Evolutionary conservation across 2,888 invertebrate species (phyloP), one percentile per base, ranked within the genome.

Genomic region (Ichneumoninae sp.): DNA sequence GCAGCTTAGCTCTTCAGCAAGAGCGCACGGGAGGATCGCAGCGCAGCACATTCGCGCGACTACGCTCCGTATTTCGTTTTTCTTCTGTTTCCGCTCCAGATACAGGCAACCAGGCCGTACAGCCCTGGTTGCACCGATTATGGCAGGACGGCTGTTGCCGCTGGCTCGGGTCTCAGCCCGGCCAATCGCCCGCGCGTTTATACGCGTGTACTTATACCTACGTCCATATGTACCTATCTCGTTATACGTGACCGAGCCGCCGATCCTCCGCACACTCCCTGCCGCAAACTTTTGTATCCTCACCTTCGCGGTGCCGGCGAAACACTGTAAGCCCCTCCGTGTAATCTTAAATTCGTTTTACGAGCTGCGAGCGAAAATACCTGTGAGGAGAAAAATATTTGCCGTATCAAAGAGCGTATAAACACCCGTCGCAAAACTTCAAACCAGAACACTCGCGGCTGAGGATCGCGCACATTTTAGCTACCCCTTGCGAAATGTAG

Each of bases 61-160:
- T 19, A 22, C 54, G 33, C 66, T 74, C 80, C 79, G 85, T 86
- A 81, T 91, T 90, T 91, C 88, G 90, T 92, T 92, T 92, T 92
- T 91, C 91, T 91, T 89, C 87, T 88, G 90, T 91, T 92, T 92
- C 92, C 92, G 92, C 91, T 92, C 92, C 90, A 92, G 92, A 92
- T 92, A 92, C 91, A 90, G 89, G 81, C 92, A 90, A 90, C 90
- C 92, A 91, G 92, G 90, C 91, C 90, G 90, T 90, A 86, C 87
- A 84, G 81, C 83, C 86, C 71, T 74, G 80, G 75, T 83, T 85
- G 79, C 83, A 69, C 87, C 89, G 88, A 88, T 89, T 89, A 90
- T 88, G 89, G 89, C 85, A 88, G 70, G 40, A 66, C 63, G 68
- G 63, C 74, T 76, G 81, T 88, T 87, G 87, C 88, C 84, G 81